These are phyloP conservation scores for Salvator merianae DNA, from an alignment of 2,113 vertebrate genomes.

Conservation along the genomic window DNA sequence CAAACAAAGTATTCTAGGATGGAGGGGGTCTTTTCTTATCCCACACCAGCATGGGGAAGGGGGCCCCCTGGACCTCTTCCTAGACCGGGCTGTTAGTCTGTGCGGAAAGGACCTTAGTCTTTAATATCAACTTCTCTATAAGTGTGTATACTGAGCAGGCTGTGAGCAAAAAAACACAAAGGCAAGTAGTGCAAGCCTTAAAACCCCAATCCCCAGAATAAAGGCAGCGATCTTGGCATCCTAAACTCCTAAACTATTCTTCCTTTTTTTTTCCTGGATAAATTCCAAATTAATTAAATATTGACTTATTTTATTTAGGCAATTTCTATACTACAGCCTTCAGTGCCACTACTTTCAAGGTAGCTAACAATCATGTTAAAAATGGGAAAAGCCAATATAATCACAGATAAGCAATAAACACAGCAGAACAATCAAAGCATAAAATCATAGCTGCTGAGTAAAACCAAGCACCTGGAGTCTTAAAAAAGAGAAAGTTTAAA, in stretches of 20 bases:
- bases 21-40: too few species aligned
- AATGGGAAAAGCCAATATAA: not conserved
- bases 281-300: not conserved
- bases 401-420: not conserved
- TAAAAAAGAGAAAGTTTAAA: too few species aligned
- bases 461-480: not conserved
- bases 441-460: not conserved
- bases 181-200: not conserved
- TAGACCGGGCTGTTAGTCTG: too few species aligned
- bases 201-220: not conserved
- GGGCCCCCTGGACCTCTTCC: too few species aligned
- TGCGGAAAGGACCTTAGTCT: not conserved
- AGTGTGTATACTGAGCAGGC: not conserved
- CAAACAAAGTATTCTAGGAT: too few species aligned
- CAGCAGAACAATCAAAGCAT: not conserved
- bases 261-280: not conserved
- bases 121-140: not conserved
- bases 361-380: slow-evolving; percentile 9
- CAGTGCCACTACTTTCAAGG: not conserved
- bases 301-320: slow-evolving; percentile 10
- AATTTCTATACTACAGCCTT: not conserved
- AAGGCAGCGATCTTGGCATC: not conserved
- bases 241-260: not conserved
- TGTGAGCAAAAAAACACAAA: not conserved
- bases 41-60: too few species aligned